These are phyloP conservation scores for Fratercula arctica DNA, from an alignment of 2,797 vertebrate genomes.

Conservation along the genomic window DNA sequence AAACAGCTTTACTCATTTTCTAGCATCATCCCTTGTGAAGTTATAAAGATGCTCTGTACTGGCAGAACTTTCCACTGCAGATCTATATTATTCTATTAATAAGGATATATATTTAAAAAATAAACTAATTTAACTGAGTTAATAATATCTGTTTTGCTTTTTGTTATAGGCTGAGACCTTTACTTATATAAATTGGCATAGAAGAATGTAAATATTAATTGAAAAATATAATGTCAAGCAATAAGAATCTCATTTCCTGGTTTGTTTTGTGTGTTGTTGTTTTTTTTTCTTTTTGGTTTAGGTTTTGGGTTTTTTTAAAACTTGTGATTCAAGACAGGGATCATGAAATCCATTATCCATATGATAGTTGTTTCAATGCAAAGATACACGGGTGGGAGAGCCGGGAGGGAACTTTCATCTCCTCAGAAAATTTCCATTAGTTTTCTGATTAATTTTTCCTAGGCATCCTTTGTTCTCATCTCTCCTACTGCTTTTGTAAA, in stretches of 20 bases:
- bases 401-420: neutral
- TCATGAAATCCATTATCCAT: neutral
- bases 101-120: neutral
- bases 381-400: neutral
- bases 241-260: neutral
- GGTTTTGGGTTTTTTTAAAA: neutral
- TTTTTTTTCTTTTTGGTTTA: neutral
- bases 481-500: neutral
- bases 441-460: neutral
- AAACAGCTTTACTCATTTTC: constrained; percentile 17
- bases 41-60: neutral
- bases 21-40: neutral
- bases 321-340: neutral
- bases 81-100: neutral
- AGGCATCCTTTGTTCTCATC: neutral
- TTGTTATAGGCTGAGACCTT: neutral
- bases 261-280: neutral
- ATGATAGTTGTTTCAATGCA: neutral
- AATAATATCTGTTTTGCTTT: neutral
- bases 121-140: neutral
- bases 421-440: neutral
- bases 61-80: neutral
- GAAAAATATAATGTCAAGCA: neutral
- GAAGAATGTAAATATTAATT: neutral
- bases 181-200: neutral